Evolutionary conservation across 2,888 invertebrate species (phyloP), one percentile per base, ranked within the genome.

Genomic region (Coenonympha arcania): DNA sequence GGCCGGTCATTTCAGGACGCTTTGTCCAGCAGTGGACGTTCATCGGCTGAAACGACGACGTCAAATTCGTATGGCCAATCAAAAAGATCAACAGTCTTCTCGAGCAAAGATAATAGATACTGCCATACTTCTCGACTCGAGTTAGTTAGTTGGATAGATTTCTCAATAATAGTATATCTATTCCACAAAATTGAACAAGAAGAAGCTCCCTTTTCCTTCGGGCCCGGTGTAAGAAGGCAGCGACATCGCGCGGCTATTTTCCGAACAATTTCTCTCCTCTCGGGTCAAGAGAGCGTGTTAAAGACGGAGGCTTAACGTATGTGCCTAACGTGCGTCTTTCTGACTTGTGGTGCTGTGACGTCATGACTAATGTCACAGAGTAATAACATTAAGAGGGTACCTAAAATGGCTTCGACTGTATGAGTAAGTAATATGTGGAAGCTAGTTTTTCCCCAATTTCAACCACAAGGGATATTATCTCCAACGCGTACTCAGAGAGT

Each of bases 241-340:
- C 48, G 56, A 50, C 53, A 46, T 46, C 52, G 66, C 64, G 66
- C 55, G 66, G 69, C 69, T 69, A 79, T 82, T 82, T 81, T 80
- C 78, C 81, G 69, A 75, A 71, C 78, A 78, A 83, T 83, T 82
- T 78, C 72, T 67, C 71, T 49, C 66, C 65, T 62, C 55, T 57
- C 63, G 69, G 72, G 65, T 72, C 74, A 72, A 68, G 78, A 72
- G 79, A 77, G 75, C 74, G 76, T 71, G 76, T 57, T 73, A 69
- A 72, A 73, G 63, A 72, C 65, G 64, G 62, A 44, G 60, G 58
- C 59, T 67, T 66, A 68, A 65, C 54, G 48, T 51, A 40, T 51
- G 54, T 48, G 50, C 42, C 31, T 48, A 26, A 45, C 52, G 52
- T 53, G 53, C 50, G 26, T 46, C 50, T 53, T 48, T 44, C 48